These are phyloP conservation scores for Panulirus ornatus DNA, from an alignment of 1,140 invertebrate genomes.

Conservation along the genomic window DNA sequence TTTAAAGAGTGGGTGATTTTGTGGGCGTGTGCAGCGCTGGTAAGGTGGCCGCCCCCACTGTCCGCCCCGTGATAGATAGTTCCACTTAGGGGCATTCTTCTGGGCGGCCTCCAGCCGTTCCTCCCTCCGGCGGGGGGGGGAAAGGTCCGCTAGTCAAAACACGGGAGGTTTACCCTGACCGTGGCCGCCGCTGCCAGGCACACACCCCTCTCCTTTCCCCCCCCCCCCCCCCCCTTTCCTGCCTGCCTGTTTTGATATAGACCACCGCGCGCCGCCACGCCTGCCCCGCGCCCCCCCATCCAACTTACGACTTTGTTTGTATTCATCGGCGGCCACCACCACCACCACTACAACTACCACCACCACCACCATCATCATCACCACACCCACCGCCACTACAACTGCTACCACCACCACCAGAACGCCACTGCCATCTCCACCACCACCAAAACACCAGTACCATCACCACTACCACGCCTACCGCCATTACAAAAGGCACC, in stretches of 20 bases:
- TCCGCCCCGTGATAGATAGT: constrained; percentile 30
- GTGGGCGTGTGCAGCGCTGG: constrained; percentile 17
- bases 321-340: background rate
- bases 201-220: too few relatives aligned
- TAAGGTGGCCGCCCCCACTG: constrained; percentile 17
- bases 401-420: background rate
- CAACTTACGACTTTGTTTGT: constrained; percentile 24
- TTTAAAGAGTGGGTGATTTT: constrained; percentile 21
- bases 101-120: background rate
- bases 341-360: background rate
- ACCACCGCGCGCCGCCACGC: background rate
- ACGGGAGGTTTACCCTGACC: background rate
- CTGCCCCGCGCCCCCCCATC: too few relatives aligned
- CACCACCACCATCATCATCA: background rate
- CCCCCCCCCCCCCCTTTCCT: background rate
- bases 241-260: constrained; percentile 18
- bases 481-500: background rate
- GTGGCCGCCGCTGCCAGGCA: too few relatives aligned
- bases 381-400: background rate
- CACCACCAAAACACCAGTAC: background rate
- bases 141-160: background rate
- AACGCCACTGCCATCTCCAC: background rate
- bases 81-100: constrained; percentile 22
- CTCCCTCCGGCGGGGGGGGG: background rate
- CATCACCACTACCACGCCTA: background rate